Conservation (phyloP, 2,797 vertebrate species). For the Chiloscyllium punctatum region DNA sequence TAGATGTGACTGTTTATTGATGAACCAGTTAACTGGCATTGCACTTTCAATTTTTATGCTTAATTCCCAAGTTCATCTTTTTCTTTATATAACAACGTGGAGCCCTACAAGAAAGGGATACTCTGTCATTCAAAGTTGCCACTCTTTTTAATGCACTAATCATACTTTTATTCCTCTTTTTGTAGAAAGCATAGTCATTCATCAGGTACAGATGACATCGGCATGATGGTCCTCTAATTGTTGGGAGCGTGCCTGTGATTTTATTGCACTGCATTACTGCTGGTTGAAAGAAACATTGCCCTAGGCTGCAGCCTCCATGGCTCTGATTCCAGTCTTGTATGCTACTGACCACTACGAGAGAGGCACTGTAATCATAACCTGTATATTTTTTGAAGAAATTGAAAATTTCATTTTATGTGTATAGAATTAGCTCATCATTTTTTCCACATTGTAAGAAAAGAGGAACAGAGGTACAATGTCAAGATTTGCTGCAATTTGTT, state of each 20-base stretch:
- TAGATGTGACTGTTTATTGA: neutral
- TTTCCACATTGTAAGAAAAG: neutral
- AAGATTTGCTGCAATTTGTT: neutral
- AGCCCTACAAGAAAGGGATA: neutral
- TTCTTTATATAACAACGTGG: neutral
- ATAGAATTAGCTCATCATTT: constrained; percentile 1
- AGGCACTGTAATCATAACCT: constrained; percentile 46
- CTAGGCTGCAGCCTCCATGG: constrained; percentile 44
- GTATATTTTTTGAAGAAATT: constrained; percentile 33
- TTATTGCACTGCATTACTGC: constrained; percentile 47
- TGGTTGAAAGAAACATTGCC: constrained; percentile 49
- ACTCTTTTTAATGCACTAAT: neutral
- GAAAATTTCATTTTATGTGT: neutral
- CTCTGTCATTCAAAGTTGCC: neutral
- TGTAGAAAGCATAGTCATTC: constrained; percentile 70
- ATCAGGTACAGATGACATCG: constrained; percentile 65
- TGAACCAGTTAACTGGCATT: neutral
- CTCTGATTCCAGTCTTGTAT: constrained; percentile 49
- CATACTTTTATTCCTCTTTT: constrained; percentile 43
- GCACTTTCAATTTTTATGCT: neutral
- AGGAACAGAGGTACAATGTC: neutral
- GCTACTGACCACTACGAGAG: constrained; percentile 58
- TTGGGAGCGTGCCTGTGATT: constrained; percentile 8
- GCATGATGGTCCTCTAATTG: constrained; percentile 53
- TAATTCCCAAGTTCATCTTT: neutral